phyloP scores from a whole-genome alignment of 1,140 invertebrate genomes.

The Oryzaephilus surinamensis region DNA sequence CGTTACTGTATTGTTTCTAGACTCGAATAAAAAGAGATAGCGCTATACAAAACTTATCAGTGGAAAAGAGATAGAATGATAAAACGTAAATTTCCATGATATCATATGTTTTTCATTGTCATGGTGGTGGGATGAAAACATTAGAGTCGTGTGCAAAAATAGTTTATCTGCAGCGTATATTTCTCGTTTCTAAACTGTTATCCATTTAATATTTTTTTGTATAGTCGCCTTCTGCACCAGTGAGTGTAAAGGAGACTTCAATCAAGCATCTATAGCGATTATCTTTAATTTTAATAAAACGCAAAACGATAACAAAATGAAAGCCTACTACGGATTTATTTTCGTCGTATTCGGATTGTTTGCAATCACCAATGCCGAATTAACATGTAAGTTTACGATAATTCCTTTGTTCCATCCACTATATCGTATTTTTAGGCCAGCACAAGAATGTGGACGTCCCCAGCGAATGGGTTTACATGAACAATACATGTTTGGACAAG shows the following conservation, averaged over 20 bases:
- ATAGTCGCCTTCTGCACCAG: conserved; percentile 73
- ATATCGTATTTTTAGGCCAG: background rate
- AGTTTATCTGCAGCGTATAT: background rate
- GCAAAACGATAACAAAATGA: conserved; percentile 35
- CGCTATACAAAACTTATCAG: too few species aligned
- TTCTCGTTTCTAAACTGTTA: background rate
- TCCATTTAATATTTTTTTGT: conserved; percentile 11
- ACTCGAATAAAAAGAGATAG: too few species aligned
- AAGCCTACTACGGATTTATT: conserved; percentile 34
- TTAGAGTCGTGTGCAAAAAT: background rate
- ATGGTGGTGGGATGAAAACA: background rate
- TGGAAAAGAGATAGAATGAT: too few species aligned
- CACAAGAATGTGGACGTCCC: conserved; percentile 2
- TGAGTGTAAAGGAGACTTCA: conserved; percentile 67
- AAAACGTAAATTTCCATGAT: background rate
- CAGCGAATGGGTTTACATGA: conserved; percentile 57
- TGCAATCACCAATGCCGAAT: conserved; percentile 35
- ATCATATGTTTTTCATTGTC: background rate
- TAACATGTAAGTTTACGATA: conserved; percentile 41
- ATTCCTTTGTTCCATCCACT: conserved; percentile 1
- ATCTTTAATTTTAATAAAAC: background rate
- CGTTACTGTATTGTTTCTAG: too few species aligned
- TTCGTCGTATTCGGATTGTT: conserved; percentile 23
- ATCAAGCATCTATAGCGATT: background rate
- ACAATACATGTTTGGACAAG: conserved; percentile 45